These are phyloP conservation scores for Orestias chungarensis DNA, from an alignment of 2,797 vertebrate genomes.

Conservation along the genomic window DNA sequence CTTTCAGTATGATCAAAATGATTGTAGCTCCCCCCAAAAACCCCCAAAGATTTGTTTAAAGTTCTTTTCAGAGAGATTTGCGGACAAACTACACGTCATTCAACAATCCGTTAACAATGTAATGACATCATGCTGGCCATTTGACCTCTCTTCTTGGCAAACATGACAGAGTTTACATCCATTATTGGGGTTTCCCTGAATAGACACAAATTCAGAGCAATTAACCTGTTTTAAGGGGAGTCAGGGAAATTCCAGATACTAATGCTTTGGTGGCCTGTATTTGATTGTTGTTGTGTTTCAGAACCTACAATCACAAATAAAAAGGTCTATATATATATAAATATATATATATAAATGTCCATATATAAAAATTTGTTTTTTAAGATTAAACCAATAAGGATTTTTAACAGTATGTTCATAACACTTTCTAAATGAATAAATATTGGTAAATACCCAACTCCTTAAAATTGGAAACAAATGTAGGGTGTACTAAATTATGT, in stretches of 20 bases:
- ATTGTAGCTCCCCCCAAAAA: too few relatives aligned
- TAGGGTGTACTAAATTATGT: not conserved
- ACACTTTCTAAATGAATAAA: not conserved
- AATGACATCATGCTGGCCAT: too few relatives aligned
- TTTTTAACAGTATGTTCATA: not conserved
- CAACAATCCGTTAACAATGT: not conserved
- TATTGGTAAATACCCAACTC: not conserved
- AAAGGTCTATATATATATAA: too few relatives aligned
- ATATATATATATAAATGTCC: too few relatives aligned
- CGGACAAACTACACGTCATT: not conserved
- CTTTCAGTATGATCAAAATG: not conserved
- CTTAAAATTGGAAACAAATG: not conserved
- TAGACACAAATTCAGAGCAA: too few relatives aligned
- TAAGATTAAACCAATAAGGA: not conserved
- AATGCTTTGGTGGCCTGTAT: too few relatives aligned
- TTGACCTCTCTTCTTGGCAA: not conserved
- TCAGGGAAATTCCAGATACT: not conserved
- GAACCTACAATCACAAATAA: too few relatives aligned
- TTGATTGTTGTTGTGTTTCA: too few relatives aligned
- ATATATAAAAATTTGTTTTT: too few relatives aligned
- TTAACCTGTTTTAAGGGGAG: too few relatives aligned
- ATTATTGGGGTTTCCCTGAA: too few relatives aligned
- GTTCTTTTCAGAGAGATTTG: not conserved
- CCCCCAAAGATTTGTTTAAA: not conserved
- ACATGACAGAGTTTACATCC: not conserved